These are phyloP conservation scores for Delphinapterus leucas DNA, from an alignment of 2,113 vertebrate species.

Conservation along the genomic window DNA sequence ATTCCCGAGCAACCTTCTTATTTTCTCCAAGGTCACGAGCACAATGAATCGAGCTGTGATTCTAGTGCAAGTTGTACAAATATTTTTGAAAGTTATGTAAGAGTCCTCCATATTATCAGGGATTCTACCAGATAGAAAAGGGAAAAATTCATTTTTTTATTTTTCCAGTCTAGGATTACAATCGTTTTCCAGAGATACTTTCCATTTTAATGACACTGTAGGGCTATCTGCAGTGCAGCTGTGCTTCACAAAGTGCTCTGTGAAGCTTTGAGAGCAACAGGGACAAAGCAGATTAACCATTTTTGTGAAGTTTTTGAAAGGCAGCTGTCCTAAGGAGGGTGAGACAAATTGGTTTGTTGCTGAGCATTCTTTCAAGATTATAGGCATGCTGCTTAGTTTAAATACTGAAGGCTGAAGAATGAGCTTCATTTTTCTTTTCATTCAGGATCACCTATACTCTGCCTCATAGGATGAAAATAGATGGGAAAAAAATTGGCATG, in stretches of 20 bases:
- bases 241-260: neutral
- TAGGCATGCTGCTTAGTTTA: neutral
- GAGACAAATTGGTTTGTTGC: neutral
- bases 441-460: neutral
- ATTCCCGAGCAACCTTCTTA: neutral
- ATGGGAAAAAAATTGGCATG: neutral
- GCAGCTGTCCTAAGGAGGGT: neutral
- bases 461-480: neutral
- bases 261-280: neutral
- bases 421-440: neutral
- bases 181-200: neutral
- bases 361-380: neutral
- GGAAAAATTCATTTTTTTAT: neutral
- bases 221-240: neutral
- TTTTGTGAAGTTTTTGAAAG: conserved; percentile 16
- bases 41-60: neutral
- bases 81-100: neutral
- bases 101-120: neutral
- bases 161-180: neutral
- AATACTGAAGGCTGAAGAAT: neutral
- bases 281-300: conserved; percentile 9
- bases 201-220: conserved; percentile 14
- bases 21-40: neutral
- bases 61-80: neutral
- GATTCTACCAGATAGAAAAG: neutral